Conservation (phyloP, 1,140 invertebrate genomes). For the Drosophila takahashii region DNA sequence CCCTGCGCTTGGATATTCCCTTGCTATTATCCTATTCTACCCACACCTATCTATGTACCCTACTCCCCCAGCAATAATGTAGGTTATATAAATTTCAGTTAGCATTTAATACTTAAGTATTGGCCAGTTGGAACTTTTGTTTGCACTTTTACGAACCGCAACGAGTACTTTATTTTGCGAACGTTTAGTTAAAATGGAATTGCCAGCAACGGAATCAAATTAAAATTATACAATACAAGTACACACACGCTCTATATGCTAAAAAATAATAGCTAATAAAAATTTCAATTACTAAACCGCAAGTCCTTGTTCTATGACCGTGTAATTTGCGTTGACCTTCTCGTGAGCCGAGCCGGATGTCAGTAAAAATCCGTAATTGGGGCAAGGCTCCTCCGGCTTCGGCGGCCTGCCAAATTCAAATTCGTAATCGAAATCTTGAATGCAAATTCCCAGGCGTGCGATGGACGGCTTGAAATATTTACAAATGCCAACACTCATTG, state of each 20-base stretch:
- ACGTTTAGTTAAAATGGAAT: constrained; percentile 68
- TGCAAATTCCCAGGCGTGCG: constrained; percentile 51
- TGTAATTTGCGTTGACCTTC: constrained; percentile 71
- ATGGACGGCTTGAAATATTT: constrained; percentile 57
- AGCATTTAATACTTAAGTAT: constrained; percentile 67
- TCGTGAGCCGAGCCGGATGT: constrained; percentile 49
- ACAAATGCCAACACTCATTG: constrained; percentile 66
- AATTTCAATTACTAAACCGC: constrained; percentile 63
- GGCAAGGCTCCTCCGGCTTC: constrained; percentile 17
- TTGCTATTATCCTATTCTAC: constrained; percentile 1
- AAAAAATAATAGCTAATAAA: constrained; percentile 77
- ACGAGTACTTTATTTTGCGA: constrained; percentile 33
- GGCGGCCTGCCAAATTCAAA: constrained; percentile 35
- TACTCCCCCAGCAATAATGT: constrained; percentile 37
- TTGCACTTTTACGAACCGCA: constrained; percentile 32
- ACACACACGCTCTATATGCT: constrained; percentile 64
- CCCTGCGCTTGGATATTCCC: constrained; percentile 38
- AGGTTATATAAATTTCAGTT: constrained; percentile 79
- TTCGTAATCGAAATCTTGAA: constrained; percentile 33
- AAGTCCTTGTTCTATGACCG: constrained; percentile 46
- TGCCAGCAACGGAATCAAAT: constrained; percentile 58
- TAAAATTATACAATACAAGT: constrained; percentile 63
- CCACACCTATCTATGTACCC: constrained; percentile 1
- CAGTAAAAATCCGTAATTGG: constrained; percentile 61
- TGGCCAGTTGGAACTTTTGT: constrained; percentile 53